Evolutionary conservation across 1,140 invertebrate species (phyloP).

Genomic region (Zophobas morio): DNA sequence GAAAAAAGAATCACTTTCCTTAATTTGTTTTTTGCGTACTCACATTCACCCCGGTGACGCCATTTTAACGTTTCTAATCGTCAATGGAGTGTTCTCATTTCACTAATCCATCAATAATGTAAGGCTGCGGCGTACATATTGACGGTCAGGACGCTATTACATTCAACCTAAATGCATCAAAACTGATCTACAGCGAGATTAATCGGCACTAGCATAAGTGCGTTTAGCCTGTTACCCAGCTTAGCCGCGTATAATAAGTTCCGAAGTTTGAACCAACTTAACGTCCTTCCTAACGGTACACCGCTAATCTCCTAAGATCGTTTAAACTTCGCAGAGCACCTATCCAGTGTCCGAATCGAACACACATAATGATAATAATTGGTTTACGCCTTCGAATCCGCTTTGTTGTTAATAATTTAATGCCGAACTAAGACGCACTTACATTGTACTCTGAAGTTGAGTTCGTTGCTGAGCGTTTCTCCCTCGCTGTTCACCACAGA

Average conservation of each 20-base stretch:
- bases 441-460: slow-evolving; percentile 88
- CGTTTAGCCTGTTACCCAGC: slow-evolving; percentile 6
- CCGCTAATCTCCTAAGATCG: slow-evolving; percentile 5
- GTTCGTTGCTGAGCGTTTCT: slow-evolving; percentile 83
- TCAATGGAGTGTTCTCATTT: neutral
- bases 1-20: too few species aligned
- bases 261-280: slow-evolving; percentile 1
- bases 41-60: too few species aligned
- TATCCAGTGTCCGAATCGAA: neutral
- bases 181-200: slow-evolving; percentile 7
- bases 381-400: neutral
- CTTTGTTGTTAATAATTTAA: too few species aligned
- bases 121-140: neutral
- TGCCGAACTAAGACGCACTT: slow-evolving; percentile 68
- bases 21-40: too few species aligned
- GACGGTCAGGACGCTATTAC: slow-evolving; percentile 13
- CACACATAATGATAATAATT: neutral
- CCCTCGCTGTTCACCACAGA: slow-evolving; percentile 85
- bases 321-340: slow-evolving; percentile 4
- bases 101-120: slow-evolving; percentile 17
- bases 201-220: neutral
- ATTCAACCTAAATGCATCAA: slow-evolving; percentile 9
- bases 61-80: neutral
- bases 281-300: neutral
- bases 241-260: slow-evolving; percentile 27